A percentile compares a stretch with the other conserved stretches of the same genome.
Conservation (phyloP, 2,888 invertebrate species). For the Cephalotes varians region DNA sequence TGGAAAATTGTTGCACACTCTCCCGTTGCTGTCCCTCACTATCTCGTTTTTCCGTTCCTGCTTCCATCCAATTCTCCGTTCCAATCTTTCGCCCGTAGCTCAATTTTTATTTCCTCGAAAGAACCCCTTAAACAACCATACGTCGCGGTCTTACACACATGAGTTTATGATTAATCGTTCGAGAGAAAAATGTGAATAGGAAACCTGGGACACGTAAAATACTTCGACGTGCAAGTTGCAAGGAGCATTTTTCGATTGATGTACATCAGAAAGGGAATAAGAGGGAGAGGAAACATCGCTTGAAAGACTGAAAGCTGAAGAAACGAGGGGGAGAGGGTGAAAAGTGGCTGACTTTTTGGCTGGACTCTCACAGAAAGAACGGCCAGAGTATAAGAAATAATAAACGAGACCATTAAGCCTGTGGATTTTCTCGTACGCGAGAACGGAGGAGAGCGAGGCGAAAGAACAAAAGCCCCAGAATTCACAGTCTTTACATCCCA, state of each 20-base stretch:
- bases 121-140: background rate
- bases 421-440: conserved; percentile 78
- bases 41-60: conserved; percentile 21
- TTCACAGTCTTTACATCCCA: conserved; percentile 76
- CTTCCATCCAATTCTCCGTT: conserved; percentile 31
- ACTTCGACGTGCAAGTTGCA: conserved; percentile 25
- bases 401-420: conserved; percentile 84
- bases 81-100: conserved; percentile 13
- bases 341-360: conserved; percentile 74
- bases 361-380: conserved; percentile 76
- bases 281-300: conserved; percentile 20
- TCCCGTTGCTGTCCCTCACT: conserved; percentile 21
- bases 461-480: conserved; percentile 76
- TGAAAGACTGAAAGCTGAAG: conserved; percentile 64
- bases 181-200: conserved; percentile 10
- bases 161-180: conserved; percentile 32
- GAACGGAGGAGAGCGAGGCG: conserved; percentile 72
- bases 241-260: conserved; percentile 56
- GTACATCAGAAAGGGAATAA: conserved; percentile 48
- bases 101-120: conserved; percentile 39
- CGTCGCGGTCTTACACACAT: background rate
- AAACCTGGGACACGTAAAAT: conserved; percentile 38
- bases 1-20: conserved; percentile 69
- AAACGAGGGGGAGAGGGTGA: conserved; percentile 66
- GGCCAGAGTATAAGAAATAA: conserved; percentile 82